Conservation (phyloP, 2,888 invertebrate species). For the Callyntrura guangdongensis region DNA sequence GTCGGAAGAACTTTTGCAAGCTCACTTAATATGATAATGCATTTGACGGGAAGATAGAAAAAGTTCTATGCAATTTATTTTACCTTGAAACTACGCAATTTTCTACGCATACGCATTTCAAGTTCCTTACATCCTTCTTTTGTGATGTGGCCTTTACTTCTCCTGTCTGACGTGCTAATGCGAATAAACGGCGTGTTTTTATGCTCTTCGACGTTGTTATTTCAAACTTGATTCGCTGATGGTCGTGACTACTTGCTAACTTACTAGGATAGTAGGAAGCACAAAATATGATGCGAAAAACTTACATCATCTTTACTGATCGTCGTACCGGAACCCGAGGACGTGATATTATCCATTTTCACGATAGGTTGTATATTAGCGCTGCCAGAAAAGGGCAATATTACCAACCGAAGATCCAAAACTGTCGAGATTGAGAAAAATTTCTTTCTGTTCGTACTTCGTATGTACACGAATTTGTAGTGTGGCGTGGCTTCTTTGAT, state of each 20-base stretch:
- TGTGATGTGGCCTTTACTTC: conserved; percentile 38
- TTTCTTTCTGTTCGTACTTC: too few species aligned
- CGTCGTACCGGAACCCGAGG: not conserved
- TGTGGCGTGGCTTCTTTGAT: too few species aligned
- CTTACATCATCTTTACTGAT: conserved; percentile 31
- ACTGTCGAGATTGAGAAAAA: too few species aligned
- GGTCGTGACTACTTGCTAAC: too few species aligned
- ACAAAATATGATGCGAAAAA: conserved; percentile 29
- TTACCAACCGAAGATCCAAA: too few species aligned
- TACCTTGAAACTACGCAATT: conserved; percentile 74
- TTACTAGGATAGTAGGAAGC: not conserved
- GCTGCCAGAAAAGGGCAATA: too few species aligned
- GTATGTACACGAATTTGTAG: too few species aligned
- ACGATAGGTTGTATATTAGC: too few species aligned
- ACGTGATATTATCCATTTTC: not conserved
- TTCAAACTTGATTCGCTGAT: not conserved
- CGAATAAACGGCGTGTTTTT: not conserved
- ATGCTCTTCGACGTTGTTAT: not conserved
- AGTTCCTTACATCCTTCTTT: conserved; percentile 45
- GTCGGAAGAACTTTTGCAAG: conserved; percentile 71
- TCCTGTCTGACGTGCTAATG: not conserved
- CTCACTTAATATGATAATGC: conserved; percentile 69
- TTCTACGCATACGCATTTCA: conserved; percentile 62
- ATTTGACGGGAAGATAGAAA: not conserved
- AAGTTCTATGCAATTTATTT: conserved; percentile 72